Evolutionary conservation across 23 tunicate genomes (phyloP), one percentile per base, ranked within the genome.

Genomic region (Ciona savignyi): DNA sequence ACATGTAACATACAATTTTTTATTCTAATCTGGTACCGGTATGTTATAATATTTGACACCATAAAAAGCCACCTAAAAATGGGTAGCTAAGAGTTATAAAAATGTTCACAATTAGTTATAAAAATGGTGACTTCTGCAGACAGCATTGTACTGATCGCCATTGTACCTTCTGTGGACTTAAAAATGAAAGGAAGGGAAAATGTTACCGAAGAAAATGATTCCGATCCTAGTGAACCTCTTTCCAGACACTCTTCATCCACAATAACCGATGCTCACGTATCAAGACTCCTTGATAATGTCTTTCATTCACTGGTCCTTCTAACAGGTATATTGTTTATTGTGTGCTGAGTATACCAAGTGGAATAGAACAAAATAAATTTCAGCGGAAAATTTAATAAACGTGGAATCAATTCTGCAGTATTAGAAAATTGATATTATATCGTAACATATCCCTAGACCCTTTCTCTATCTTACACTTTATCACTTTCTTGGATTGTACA

Each of bases 81-180:
- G 20, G 61, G 61, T 15, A 11, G 61, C 61, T 11, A 49, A 15
- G 20, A 49, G 15, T 11, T 49, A 49, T 11, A 49, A 49, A 49
- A 23, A 51, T 24, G 20, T 0, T 30, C 23, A 11, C 63, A 20
- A 11, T 21, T 24, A 6, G 9, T 11, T 70, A 27, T 31, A 27
- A 30, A 9, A 9, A 30, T 9, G 22, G 23, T 23, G 23, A 11
- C 22, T 25, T 77, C 6, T 78, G 0, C 74, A 89, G 96, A 83
- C 51, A 89, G 89, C 73, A 83, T 89, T 42, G 81, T 89, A 65
- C 69, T 89, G 20, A 89, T 89, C 28, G 85, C 85, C 29, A 42
- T 89, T 31, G 80, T 75, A 27, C 79, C 84, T 30, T 70, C 62
- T 66, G 51, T 28, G 32, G 77, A 74, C 33, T 9, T 63, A 23